A percentile compares a stretch with the other conserved stretches of the same genome.
Evolutionary conservation across 2,113 vertebrate species (phyloP).

Genomic region (Octodon degus): DNA sequence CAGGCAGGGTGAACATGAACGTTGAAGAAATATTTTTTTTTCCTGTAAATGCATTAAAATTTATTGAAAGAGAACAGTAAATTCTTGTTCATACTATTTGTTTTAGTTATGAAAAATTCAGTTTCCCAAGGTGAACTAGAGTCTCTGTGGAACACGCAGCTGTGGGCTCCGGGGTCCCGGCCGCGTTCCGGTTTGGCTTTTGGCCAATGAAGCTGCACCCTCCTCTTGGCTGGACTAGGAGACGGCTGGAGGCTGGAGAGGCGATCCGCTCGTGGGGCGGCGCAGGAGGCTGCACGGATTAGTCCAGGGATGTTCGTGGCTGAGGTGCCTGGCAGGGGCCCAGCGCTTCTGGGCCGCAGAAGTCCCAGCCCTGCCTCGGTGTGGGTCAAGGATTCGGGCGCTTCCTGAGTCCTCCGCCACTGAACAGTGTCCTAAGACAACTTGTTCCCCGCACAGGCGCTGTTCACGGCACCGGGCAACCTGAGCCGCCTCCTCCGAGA

Average conservation of each 20-base stretch:
- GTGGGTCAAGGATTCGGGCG: not conserved
- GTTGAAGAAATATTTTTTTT: not conserved
- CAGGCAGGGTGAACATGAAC: no score
- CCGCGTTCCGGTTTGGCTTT: not conserved
- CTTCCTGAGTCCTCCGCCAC: not conserved
- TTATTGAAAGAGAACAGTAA: not conserved
- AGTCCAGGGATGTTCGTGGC: not conserved
- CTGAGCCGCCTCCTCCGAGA: not conserved
- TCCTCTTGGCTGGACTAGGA: not conserved
- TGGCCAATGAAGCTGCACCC: not conserved
- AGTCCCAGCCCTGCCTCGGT: not conserved
- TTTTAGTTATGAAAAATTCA: not conserved
- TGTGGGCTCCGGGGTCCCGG: accelerated
- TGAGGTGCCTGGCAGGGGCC: not conserved
- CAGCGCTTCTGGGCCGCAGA: not conserved
- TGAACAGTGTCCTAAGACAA: no score
- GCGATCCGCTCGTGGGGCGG: not conserved
- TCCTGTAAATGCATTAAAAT: not conserved
- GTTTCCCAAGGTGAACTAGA: not conserved
- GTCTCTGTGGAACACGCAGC: not conserved
- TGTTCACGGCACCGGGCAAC: no score
- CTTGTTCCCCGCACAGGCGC: no score
- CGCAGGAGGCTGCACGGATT: not conserved
- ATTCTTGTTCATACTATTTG: not conserved
- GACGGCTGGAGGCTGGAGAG: not conserved